phyloP scores from a whole-genome alignment of 1,140 invertebrate genomes.

The Ceratosolen solmsi region DNA sequence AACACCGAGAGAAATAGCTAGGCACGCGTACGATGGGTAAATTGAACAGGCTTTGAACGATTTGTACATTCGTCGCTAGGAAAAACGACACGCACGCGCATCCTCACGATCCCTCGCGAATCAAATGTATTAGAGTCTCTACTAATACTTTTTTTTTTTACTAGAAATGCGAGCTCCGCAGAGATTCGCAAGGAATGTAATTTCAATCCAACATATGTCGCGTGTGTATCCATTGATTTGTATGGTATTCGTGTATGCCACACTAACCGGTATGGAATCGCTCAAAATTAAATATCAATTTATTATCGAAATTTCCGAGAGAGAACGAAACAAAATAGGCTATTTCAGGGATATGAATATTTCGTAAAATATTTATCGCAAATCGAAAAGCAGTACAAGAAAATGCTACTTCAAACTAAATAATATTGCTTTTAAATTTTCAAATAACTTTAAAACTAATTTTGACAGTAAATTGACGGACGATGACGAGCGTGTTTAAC shows the following conservation, averaged over 20 bases:
- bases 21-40: constrained; percentile 30
- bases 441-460: too few relatives aligned
- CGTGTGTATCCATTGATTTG: neutral
- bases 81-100: constrained; percentile 1
- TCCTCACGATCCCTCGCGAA: neutral
- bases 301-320: constrained; percentile 17
- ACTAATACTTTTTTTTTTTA: constrained; percentile 39
- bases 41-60: constrained; percentile 36
- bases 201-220: constrained; percentile 37
- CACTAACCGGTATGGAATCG: neutral
- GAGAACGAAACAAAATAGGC: neutral
- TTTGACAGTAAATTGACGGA: too few relatives aligned
- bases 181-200: constrained; percentile 36
- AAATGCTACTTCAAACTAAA: too few relatives aligned
- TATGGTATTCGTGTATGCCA: neutral
- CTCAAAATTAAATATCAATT: constrained; percentile 36
- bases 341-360: neutral
- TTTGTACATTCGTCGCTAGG: constrained; percentile 14
- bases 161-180: neutral
- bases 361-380: neutral
- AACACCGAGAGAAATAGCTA: constrained; percentile 16
- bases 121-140: constrained; percentile 23
- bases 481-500: too few relatives aligned
- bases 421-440: too few relatives aligned
- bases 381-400: neutral